A percentile compares a stretch with the other conserved stretches of the same genome.
These are phyloP conservation scores for Marisa cornuarietis DNA, from an alignment of 1,140 invertebrate genomes.

Conservation along the genomic window DNA sequence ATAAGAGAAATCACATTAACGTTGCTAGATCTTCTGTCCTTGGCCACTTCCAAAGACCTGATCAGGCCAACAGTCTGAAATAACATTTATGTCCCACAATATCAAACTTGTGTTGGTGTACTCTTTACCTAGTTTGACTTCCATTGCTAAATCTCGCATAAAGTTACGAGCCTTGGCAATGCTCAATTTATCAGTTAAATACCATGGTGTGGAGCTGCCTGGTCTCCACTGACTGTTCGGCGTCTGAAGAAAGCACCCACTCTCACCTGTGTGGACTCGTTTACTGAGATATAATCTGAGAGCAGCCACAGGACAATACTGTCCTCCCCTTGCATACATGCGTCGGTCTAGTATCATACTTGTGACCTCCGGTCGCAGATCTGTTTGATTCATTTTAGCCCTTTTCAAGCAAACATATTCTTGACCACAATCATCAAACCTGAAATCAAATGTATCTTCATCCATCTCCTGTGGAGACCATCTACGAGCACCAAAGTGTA, in stretches of 20 bases:
- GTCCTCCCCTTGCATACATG: constrained; percentile 19
- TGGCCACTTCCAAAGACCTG: no score
- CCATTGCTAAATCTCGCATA: constrained; percentile 28
- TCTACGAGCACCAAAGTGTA: constrained; percentile 27
- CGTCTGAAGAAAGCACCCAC: constrained; percentile 11
- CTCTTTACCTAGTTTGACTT: constrained; percentile 15
- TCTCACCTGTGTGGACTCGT: neutral
- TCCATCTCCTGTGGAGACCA: constrained; percentile 17
- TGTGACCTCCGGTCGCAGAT: constrained; percentile 1
- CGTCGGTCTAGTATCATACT: neutral
- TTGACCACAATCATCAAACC: neutral
- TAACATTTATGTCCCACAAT: neutral
- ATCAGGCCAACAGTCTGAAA: constrained; percentile 3
- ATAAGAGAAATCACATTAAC: no score
- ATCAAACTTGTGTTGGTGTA: constrained; percentile 30
- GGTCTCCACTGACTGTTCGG: constrained; percentile 9
- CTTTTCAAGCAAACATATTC: constrained; percentile 15
- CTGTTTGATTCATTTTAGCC: neutral
- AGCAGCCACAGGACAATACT: constrained; percentile 29
- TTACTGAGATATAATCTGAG: constrained; percentile 26
- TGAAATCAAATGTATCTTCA: constrained; percentile 14
- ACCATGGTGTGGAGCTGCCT: constrained; percentile 13
- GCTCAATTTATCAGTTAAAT: constrained; percentile 22
- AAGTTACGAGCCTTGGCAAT: constrained; percentile 24
- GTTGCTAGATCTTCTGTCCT: no score